phyloP scores from a whole-genome alignment of 2,797 vertebrate genomes.

The Tenualosa thibaudeaui region DNA sequence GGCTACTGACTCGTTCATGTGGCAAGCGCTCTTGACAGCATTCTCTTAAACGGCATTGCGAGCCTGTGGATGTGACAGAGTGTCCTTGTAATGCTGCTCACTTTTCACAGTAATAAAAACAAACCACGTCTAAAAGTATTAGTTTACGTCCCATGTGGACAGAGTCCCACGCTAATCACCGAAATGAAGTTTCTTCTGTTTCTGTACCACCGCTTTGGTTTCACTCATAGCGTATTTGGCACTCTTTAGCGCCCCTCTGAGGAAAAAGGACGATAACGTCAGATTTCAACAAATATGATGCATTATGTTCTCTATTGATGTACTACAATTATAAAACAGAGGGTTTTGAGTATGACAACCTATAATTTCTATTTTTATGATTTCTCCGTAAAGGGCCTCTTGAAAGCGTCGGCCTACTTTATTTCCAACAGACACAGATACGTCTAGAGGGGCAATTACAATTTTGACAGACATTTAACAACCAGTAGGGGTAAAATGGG shows the following conservation, averaged over 20 bases:
- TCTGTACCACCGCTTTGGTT: not conserved
- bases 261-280: not conserved
- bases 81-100: not conserved
- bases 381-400: too few relatives aligned
- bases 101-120: not conserved
- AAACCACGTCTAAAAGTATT: not conserved
- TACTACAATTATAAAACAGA: not conserved
- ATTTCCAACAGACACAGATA: too few relatives aligned
- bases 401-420: too few relatives aligned
- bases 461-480: not conserved
- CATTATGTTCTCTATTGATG: not conserved
- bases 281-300: not conserved
- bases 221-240: not conserved
- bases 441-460: too few relatives aligned
- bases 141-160: not conserved
- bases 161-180: not conserved
- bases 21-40: slow-evolving; percentile 1
- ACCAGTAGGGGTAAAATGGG: not conserved
- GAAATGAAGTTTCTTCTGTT: not conserved
- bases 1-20: slow-evolving; percentile 2
- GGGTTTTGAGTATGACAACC: too few relatives aligned
- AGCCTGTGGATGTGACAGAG: not conserved
- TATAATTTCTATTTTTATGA: too few relatives aligned
- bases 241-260: slow-evolving; percentile 7
- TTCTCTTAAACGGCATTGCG: not conserved